Conservation (phyloP, 2,888 invertebrate genomes). For the Gortyna flavago region DNA sequence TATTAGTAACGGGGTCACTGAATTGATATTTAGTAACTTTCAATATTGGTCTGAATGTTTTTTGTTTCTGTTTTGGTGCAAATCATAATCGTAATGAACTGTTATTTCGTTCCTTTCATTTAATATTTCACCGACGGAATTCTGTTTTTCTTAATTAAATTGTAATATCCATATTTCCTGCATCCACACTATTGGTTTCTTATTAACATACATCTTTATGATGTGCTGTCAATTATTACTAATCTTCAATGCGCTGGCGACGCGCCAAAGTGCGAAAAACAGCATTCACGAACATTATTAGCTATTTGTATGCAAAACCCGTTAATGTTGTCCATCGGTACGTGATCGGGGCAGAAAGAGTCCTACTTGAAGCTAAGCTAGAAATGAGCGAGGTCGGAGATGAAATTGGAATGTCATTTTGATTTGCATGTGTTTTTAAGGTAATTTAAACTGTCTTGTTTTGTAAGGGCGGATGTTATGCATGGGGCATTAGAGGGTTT, state of each 20-base stretch:
- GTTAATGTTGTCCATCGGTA: constrained; percentile 54
- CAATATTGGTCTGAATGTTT: not conserved
- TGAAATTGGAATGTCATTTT: constrained; percentile 51
- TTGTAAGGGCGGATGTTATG: not conserved
- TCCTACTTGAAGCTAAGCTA: constrained; percentile 36
- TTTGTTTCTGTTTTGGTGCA: not conserved
- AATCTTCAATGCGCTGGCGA: constrained; percentile 78
- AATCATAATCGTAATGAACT: no score
- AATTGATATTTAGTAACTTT: not conserved
- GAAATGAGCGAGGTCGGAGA: constrained; percentile 44
- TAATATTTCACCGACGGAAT: not conserved
- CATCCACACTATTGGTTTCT: constrained; percentile 41
- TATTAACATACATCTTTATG: constrained; percentile 73
- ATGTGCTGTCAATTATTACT: constrained; percentile 78
- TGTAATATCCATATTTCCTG: constrained; percentile 48
- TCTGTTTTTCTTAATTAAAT: not conserved
- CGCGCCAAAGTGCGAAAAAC: constrained; percentile 76
- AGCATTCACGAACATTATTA: constrained; percentile 67
- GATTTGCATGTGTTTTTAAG: constrained; percentile 35
- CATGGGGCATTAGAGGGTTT: not conserved
- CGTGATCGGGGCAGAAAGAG: constrained; percentile 54
- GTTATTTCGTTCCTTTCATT: not conserved
- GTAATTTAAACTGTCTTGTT: constrained; percentile 11
- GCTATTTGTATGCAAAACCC: constrained; percentile 76
- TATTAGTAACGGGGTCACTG: no score